Percentiles rank a stretch among this genome's conserved stretches.
Evolutionary conservation across 2,113 vertebrate species (phyloP).

Genomic region (Odocoileus virginianus): DNA sequence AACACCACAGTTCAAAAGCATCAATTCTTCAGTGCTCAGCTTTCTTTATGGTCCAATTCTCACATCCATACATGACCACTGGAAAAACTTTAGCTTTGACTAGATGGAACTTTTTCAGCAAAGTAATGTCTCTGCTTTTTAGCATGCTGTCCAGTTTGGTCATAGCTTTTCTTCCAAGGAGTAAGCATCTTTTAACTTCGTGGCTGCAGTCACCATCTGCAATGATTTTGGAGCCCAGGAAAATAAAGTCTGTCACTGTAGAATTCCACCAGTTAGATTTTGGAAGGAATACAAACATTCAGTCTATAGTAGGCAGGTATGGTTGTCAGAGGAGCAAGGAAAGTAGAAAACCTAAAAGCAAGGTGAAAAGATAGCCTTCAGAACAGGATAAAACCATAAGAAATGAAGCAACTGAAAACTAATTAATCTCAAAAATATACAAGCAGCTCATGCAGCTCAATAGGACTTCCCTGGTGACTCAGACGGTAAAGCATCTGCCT

Average conservation of each 20-base stretch:
- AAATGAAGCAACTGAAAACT: background rate
- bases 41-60: background rate
- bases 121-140: background rate
- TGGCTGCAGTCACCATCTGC: background rate
- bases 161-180: background rate
- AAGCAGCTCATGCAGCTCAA: background rate
- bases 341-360: background rate
- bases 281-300: background rate
- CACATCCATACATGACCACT: background rate
- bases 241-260: background rate
- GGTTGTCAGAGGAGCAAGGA: background rate
- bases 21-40: background rate
- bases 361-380: background rate
- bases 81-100: background rate
- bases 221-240: background rate
- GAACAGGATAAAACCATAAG: background rate
- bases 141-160: background rate
- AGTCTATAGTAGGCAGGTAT: background rate
- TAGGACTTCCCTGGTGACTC: background rate
- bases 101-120: background rate
- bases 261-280: background rate
- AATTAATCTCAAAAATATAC: background rate
- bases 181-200: background rate
- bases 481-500: too few relatives aligned
- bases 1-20: background rate